phyloP scores from a whole-genome alignment of 2,113 vertebrate species.

The Rattus rattus region DNA sequence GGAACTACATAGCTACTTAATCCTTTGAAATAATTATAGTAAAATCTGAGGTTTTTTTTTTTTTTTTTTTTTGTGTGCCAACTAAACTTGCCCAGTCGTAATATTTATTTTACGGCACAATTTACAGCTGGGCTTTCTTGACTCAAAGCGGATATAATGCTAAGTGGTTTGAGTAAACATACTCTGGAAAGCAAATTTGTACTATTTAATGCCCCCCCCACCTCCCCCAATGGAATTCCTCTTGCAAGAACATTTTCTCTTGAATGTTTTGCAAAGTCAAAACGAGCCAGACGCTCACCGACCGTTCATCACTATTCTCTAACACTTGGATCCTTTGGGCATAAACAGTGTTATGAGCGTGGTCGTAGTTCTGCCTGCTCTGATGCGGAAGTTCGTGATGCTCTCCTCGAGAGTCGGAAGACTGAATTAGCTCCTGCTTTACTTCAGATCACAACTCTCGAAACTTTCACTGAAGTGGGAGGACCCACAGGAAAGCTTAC shows the following conservation, averaged over 20 bases:
- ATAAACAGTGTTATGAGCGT: background rate
- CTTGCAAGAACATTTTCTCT: constrained; percentile 24
- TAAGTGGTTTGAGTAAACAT: background rate
- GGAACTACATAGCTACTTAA: background rate
- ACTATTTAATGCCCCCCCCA: background rate
- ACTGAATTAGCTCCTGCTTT: constrained; percentile 8
- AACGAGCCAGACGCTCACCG: background rate
- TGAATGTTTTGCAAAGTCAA: constrained; percentile 1
- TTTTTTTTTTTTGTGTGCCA: background rate
- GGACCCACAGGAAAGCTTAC: background rate
- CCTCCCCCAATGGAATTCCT: background rate
- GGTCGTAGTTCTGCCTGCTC: background rate
- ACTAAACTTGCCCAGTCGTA: background rate
- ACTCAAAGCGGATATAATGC: constrained; percentile 17
- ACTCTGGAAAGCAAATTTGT: background rate
- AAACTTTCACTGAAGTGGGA: background rate
- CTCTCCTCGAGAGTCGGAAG: background rate
- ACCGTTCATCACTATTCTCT: background rate
- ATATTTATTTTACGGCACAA: background rate
- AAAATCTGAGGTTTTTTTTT: background rate
- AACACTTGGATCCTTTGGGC: background rate
- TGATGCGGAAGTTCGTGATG: background rate
- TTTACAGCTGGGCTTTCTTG: background rate
- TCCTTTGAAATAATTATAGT: background rate
- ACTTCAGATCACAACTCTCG: background rate